Percentiles rank a stretch among this genome's conserved stretches.
Evolutionary conservation across 2,113 vertebrate genomes (phyloP).

Genomic region (Dromiciops gliroides): DNA sequence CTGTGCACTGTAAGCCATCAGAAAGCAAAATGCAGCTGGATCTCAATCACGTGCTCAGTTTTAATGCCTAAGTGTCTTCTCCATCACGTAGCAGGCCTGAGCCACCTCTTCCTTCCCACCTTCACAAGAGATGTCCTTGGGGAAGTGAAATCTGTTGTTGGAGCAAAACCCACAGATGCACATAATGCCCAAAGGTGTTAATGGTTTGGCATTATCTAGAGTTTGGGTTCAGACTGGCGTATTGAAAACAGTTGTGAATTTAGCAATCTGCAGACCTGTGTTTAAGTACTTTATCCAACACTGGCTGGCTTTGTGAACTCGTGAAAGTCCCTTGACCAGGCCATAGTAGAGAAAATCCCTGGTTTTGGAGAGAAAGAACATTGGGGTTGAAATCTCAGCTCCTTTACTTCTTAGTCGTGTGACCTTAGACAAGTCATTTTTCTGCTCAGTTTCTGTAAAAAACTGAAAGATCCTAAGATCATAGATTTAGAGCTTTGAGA

Average conservation of each 20-base stretch:
- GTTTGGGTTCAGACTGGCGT: not conserved
- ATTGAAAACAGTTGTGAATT: not conserved
- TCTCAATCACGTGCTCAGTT: not conserved
- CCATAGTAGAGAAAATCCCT: not conserved
- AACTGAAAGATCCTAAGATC: not conserved
- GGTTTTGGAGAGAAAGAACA: not conserved
- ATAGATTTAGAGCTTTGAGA: not conserved
- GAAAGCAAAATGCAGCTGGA: not conserved
- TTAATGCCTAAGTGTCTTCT: not conserved
- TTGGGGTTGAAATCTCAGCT: not conserved
- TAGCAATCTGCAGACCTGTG: not conserved
- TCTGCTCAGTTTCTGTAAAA: conserved; percentile 10
- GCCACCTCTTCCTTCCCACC: not conserved
- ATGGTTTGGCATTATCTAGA: not conserved
- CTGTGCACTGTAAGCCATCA: not conserved
- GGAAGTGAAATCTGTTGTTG: not conserved
- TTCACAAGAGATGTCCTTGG: not conserved
- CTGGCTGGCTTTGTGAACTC: not conserved
- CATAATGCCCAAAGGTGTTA: not conserved
- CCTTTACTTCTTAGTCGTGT: not conserved
- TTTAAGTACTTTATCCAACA: not conserved
- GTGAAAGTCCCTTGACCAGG: not conserved
- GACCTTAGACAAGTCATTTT: not conserved
- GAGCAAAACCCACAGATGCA: not conserved
- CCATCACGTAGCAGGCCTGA: not conserved